Evolutionary conservation across 35 echinoderm and acorn worm species (phyloP), one percentile per base, ranked within the genome.

Genomic region (Apostichopus japonicus): DNA sequence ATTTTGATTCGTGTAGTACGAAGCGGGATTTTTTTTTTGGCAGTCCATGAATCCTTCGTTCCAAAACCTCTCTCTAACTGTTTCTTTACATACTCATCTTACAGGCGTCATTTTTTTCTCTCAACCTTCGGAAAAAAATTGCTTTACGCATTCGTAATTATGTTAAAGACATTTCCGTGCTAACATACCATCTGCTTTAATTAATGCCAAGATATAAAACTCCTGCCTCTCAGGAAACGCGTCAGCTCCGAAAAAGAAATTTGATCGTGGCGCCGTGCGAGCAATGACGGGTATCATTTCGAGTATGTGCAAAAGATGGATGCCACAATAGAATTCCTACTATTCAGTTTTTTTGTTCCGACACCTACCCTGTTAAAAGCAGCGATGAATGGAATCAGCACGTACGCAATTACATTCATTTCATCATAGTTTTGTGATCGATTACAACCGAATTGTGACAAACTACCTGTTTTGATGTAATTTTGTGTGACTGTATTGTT

Each of bases 111-210:
- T 84, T 58, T 61, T 58, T 61, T 84, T 58, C 54, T 84, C 56
- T 57, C 81, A 84, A 57, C 81, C 81, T 84, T 84, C 81, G 55
- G 33, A 44, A 44, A 44, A 84, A 84, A 84, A 84, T 84, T 84
- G 56, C 55, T 84, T 84, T 84, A 84, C 81, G 81, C 81, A 84
- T 84, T 84, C 81, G 81, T 84, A 84, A 84, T 84, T 84, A 84
- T 84, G 81, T 84, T 84, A 84, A 84, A 84, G 53, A 84, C 81
- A 84, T 84, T 84, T 84, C 56, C 81, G 81, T 84, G 81, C 81
- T 58, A 84, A 84, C 81, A 84, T 84, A 24, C 53, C 54, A 84
- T 84, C 81, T n/a, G 54, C 17, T 84, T 84, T 84, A 84, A 84
- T 84, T 84, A 84, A 84, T 84, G 81, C 81, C 81, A n/a, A 56